Conservation (phyloP, 2,797 vertebrate genomes). For the Fringilla coelebs region DNA sequence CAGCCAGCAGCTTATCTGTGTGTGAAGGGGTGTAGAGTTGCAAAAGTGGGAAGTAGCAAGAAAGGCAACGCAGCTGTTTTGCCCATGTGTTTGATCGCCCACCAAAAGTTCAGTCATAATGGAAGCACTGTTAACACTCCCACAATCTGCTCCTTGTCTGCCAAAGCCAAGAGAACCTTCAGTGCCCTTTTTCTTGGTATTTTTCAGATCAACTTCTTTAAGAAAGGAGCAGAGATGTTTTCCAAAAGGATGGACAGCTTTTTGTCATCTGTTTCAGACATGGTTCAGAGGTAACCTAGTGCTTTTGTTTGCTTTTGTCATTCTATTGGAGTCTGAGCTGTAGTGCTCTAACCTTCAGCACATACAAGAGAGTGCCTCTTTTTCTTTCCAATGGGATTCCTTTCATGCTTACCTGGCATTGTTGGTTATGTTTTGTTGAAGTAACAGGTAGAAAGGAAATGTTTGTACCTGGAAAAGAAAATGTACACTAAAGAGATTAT, state of each 20-base stretch:
- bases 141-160: neutral
- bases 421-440: neutral
- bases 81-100: neutral
- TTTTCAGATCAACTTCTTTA: constrained; percentile 91
- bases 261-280: constrained; percentile 84
- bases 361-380: fast-evolving
- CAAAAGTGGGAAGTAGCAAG: neutral
- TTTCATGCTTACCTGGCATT: neutral
- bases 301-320: neutral
- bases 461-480: neutral
- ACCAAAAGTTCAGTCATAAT: neutral
- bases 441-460: neutral
- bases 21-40: neutral
- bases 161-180: neutral
- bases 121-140: neutral
- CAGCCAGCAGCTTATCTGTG: neutral
- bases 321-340: neutral
- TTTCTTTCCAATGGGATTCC: neutral
- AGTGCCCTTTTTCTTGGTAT: neutral
- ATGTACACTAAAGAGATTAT: neutral
- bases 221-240: constrained; percentile 93
- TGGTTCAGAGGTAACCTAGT: constrained; percentile 86
- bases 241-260: constrained; percentile 92
- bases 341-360: neutral
- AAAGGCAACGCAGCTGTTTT: neutral